Evolutionary conservation across 2,797 vertebrate species (phyloP), one percentile per base, ranked within the genome.

Genomic region (Alfaro cultratus): DNA sequence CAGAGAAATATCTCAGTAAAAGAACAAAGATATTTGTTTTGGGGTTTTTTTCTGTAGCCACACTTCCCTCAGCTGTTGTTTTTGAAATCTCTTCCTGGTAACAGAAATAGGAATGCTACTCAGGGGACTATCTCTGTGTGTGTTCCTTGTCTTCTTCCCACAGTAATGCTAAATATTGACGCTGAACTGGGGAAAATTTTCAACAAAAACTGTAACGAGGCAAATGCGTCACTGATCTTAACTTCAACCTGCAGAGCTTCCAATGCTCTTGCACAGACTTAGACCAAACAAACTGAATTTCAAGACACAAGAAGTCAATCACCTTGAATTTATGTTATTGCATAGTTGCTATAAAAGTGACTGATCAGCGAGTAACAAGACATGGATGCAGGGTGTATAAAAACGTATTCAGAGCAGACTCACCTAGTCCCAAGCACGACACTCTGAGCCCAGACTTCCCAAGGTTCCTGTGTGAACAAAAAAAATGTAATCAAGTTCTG

Each of bases 391-490:
- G 75, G 23, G 16, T 72, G 55, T 31, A 18, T 80, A 47, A 23
- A 21, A 46, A 5, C 16, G 43, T 34, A 74, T 43, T 51, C 41
- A 26, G 2, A 68, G 10, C 36, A 74, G 88, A 97, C 98, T 98
- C 92, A 99, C 98, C 98, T 47, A 99, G 90, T 84, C 97, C 97
- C 57, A 99, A 94, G 90, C 98, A 99, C 0, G 98, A 99, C 79
- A 99, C 98, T 93, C 98, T 93, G 87, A 98, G 96, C 92, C 98
- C 98, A 0, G 97, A 98, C 93, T 99, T 99, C 3, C 98, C 98
- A 39, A 99, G 97, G 93, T 99, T 99, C 88, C 98, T 99, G 89
- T 73, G 94, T 94, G 57, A 83, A 93, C 87, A 94, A 74, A 80
- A 87, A 70, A 9, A 10, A 78, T 2, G 11, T 4, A 76, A 74